Evolutionary conservation across 1,140 invertebrate species (phyloP), one percentile per base, ranked within the genome.

Genomic region (Scylla paramamosain): DNA sequence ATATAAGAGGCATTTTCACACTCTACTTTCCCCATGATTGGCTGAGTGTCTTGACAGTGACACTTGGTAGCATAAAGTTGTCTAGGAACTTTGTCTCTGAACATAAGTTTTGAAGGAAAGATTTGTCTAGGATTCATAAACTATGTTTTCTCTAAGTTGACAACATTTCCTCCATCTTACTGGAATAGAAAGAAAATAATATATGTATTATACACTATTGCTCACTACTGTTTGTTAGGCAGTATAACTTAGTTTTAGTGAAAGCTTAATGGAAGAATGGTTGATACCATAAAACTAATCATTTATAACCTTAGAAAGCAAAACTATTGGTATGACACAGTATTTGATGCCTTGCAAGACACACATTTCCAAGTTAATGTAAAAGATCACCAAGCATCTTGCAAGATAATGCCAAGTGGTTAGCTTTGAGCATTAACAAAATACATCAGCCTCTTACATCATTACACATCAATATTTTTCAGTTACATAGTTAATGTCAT

Each of bases 191-290:
- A 59, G 52, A 16, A 77, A 77, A 77, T n/a, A 77, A 77, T n/a
- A n/a, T 77, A 25, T n/a, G n/a, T 77, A 77, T 77, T 77, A 77
- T 77, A 77, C 67, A 77, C 67, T 77, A 77, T 77, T 77, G 67
- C 67, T 77, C 25, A 77, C 67, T 77, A 77, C 67, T 77, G 67
- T 77, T 77, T 77, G 67, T 77, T 77, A 77, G 67, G 67, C 67
- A 77, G 67, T n/a, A 77, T 77, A 77, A 77, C 67, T 77, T 77
- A 77, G n/a, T n/a, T n/a, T n/a, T 77, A 77, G 67, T 77, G 67
- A 77, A 77, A 77, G 67, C 67, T 7, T 77, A 2, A n/a, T n/a
- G 67, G 67, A n/a, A 77, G 67, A 77, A 77, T 77, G 67, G 67
- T n/a, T n/a, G 67, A 25, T n/a, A 77, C 67, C 20, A n/a, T 25